These are phyloP conservation scores for Tiphia femorata DNA, from an alignment of 2,888 invertebrate species.

Conservation along the genomic window DNA sequence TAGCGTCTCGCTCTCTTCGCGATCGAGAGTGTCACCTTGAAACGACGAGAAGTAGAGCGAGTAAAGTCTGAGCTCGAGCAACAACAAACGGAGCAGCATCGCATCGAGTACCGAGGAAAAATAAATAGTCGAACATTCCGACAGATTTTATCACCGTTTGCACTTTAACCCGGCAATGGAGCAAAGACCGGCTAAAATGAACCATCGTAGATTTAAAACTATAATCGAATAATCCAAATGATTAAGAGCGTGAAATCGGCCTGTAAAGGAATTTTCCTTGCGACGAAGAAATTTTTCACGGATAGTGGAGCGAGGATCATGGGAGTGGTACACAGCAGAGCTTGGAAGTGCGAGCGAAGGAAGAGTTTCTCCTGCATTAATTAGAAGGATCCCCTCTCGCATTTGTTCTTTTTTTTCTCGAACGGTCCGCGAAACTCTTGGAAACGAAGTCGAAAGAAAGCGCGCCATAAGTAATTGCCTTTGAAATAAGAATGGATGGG, in stretches of 20 bases:
- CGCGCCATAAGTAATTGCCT: slow-evolving; percentile 27
- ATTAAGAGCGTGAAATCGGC: not conserved
- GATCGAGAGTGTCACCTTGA: slow-evolving; percentile 34
- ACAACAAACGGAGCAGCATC: slow-evolving; percentile 29
- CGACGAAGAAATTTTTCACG: no score
- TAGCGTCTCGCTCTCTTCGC: slow-evolving; percentile 37
- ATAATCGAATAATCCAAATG: not conserved
- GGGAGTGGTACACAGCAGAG: no score
- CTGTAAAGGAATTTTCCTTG: no score
- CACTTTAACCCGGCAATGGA: no score
- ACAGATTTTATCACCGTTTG: not conserved
- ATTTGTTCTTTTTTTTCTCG: no score
- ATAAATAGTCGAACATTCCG: not conserved
- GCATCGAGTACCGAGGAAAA: not conserved
- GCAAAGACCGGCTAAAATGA: not conserved
- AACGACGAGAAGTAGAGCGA: slow-evolving; percentile 27
- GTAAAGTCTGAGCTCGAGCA: slow-evolving; percentile 37
- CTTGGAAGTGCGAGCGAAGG: no score
- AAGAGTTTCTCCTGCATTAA: no score
- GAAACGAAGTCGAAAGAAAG: not conserved
- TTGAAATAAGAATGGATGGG: not conserved
- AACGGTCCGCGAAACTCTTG: no score
- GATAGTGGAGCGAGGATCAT: no score
- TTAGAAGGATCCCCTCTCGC: no score
- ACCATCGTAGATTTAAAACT: not conserved